A percentile compares a stretch with the other conserved stretches of the same genome.
phyloP scores from a whole-genome alignment of 2,113 vertebrate genomes.

The Tetrao urogallus region DNA sequence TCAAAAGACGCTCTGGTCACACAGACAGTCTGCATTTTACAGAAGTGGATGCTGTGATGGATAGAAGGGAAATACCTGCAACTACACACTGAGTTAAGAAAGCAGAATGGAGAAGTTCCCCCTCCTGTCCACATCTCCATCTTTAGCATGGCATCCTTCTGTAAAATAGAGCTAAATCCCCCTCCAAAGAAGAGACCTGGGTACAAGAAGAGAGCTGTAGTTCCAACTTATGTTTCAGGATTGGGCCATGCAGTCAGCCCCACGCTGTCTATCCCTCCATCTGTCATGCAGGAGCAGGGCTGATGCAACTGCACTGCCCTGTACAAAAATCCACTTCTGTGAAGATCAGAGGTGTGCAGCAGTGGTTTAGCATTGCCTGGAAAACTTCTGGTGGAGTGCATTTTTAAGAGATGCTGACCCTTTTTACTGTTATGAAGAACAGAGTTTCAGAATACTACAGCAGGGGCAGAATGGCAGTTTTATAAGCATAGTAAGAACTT shows the following conservation, averaged over 20 bases:
- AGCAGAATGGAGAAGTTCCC: not conserved
- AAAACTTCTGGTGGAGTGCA: not conserved
- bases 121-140: not conserved
- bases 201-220: not conserved
- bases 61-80: not conserved
- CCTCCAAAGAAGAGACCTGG: not conserved
- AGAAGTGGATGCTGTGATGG: not conserved
- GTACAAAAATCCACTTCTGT: not conserved
- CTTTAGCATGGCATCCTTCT: not conserved
- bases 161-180: not conserved
- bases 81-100: not conserved
- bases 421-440: not conserved
- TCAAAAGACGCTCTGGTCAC: not conserved
- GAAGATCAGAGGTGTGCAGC: not conserved
- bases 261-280: not conserved
- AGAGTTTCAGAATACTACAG: not conserved
- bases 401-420: not conserved
- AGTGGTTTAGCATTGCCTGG: not conserved
- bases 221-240: not conserved
- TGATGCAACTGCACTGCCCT: not conserved
- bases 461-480: slow-evolving; percentile 39
- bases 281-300: not conserved
- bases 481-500: not conserved
- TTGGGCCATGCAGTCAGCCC: not conserved
- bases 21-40: not conserved